A percentile compares a stretch with the other conserved stretches of the same genome.
Evolutionary conservation across 1,140 invertebrate genomes (phyloP).

Genomic region (Diorhabda elongata): DNA sequence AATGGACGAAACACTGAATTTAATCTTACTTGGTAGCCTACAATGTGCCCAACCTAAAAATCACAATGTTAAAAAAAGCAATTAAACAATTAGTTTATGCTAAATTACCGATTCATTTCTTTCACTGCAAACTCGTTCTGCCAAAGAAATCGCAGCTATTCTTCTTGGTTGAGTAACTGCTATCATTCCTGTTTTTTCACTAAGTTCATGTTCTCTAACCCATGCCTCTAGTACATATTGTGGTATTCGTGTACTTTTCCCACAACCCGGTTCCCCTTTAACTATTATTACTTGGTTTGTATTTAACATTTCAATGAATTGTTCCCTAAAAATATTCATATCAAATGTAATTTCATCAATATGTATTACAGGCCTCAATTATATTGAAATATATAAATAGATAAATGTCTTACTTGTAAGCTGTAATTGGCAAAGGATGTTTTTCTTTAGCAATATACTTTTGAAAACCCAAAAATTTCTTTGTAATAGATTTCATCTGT

Average conservation of each 20-base stretch:
- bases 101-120: conserved; percentile 52
- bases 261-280: conserved; percentile 86
- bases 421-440: conserved; percentile 39
- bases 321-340: neutral
- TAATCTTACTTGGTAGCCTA: conserved; percentile 66
- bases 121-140: conserved; percentile 67
- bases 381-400: conserved; percentile 1
- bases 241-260: conserved; percentile 84
- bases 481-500: conserved; percentile 19
- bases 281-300: conserved; percentile 62
- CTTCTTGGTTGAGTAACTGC: conserved; percentile 72
- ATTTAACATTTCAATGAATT: conserved; percentile 19
- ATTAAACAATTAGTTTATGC: neutral
- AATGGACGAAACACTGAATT: conserved; percentile 39
- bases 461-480: conserved; percentile 28
- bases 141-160: conserved; percentile 70
- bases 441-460: conserved; percentile 38
- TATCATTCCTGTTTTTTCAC: conserved; percentile 59
- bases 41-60: conserved; percentile 64
- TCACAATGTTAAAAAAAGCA: neutral
- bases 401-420: conserved; percentile 37
- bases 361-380: neutral
- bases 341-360: neutral
- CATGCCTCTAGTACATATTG: conserved; percentile 72
- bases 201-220: conserved; percentile 44